Percentiles rank a stretch among this genome's conserved stretches.
Evolutionary conservation across 1,140 invertebrate species (phyloP).

Genomic region (Helicorthomorpha holstii): DNA sequence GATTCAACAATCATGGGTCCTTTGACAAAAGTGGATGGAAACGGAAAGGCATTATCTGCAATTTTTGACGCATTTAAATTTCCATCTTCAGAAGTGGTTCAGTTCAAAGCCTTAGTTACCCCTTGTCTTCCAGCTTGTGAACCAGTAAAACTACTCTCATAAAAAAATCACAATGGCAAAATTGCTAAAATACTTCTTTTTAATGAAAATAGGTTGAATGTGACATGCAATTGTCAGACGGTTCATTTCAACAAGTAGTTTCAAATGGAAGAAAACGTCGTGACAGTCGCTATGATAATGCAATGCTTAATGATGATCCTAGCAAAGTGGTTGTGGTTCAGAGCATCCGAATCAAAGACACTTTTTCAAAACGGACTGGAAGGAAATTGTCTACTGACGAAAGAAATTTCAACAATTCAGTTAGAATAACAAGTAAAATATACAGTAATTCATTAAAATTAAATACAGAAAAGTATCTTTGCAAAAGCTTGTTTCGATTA

Average conservation of each 20-base stretch:
- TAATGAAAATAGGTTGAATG: conserved; percentile 36
- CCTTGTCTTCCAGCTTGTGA: conserved; percentile 83
- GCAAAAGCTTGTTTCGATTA: background rate
- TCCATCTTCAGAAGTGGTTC: conserved; percentile 81
- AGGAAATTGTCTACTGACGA: background rate
- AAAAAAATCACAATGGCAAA: background rate
- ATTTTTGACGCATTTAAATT: conserved; percentile 93
- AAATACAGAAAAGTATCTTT: background rate
- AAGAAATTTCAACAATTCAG: background rate
- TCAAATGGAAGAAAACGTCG: conserved; percentile 60
- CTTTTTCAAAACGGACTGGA: conserved; percentile 35
- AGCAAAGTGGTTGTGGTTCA: conserved; percentile 74
- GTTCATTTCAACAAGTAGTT: conserved; percentile 56
- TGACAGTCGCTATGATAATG: conserved; percentile 12
- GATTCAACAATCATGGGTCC: conserved; percentile 86
- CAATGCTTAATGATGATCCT: conserved; percentile 20
- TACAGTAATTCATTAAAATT: background rate
- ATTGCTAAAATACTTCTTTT: background rate
- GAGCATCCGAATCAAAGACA: conserved; percentile 80
- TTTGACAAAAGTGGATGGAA: conserved; percentile 47
- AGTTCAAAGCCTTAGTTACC: conserved; percentile 81
- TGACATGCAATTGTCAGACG: conserved; percentile 55
- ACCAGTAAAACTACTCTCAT: conserved; percentile 32
- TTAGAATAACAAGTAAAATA: background rate
- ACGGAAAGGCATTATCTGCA: conserved; percentile 56